These are phyloP conservation scores for Aphis gossypii DNA, from an alignment of 1,140 invertebrate species.

Conservation along the genomic window DNA sequence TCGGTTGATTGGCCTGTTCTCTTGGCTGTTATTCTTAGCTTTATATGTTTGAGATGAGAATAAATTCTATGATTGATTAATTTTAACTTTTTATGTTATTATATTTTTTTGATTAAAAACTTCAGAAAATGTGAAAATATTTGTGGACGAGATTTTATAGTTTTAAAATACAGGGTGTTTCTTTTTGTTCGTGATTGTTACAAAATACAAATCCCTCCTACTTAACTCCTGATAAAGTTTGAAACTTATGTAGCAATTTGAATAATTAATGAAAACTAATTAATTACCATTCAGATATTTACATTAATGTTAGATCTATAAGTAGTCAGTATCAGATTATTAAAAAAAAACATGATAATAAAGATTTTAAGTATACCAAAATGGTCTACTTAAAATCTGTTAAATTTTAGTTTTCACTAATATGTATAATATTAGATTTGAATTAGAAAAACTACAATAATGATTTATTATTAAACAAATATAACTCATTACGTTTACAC, in stretches of 20 bases:
- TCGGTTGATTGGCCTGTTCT: neutral
- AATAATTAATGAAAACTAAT: neutral
- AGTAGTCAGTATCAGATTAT: neutral
- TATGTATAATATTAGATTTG: neutral
- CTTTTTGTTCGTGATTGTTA: neutral
- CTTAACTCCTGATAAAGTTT: neutral
- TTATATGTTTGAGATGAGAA: neutral
- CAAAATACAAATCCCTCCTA: neutral
- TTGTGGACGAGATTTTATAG: neutral
- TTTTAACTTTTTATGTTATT: neutral
- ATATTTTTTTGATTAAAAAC: slow-evolving; percentile 7
- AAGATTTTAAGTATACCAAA: too few species aligned
- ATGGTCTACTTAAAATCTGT: neutral
- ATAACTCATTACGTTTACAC: too few species aligned
- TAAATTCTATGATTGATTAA: neutral
- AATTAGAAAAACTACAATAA: neutral
- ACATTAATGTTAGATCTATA: neutral
- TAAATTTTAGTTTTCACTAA: neutral
- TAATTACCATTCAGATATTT: neutral
- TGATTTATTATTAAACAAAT: too few species aligned
- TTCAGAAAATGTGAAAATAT: neutral
- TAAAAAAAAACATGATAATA: too few species aligned
- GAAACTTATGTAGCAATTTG: neutral
- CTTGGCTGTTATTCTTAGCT: too few species aligned
- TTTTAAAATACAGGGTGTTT: neutral